phyloP scores from a whole-genome alignment of 1,140 invertebrate species.

The Epicauta chinensis region DNA sequence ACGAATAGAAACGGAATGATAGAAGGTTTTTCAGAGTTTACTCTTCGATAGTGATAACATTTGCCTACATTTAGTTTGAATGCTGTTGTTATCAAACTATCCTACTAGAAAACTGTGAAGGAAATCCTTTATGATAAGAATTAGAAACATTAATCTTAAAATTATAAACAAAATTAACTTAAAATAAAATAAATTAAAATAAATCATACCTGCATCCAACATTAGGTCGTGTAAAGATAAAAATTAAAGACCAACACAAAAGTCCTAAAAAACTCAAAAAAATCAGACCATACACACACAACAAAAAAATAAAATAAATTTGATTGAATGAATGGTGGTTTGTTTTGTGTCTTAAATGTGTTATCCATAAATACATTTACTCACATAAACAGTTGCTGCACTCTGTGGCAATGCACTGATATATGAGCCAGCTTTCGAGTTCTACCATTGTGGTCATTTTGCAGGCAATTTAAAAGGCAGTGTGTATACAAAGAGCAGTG shows the following conservation, averaged over 20 bases:
- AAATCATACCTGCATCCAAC: conserved; percentile 12
- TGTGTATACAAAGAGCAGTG: background rate
- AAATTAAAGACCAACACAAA: conserved; percentile 24
- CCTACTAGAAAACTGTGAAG: no score
- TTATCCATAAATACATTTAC: conserved; percentile 30
- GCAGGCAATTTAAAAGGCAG: conserved; percentile 15
- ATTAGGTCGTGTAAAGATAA: conserved; percentile 9
- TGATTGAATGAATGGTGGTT: background rate
- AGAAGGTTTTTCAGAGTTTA: no score
- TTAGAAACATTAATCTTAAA: background rate
- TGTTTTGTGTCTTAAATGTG: background rate
- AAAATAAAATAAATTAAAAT: background rate
- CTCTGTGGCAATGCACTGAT: conserved; percentile 54
- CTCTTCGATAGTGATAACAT: no score
- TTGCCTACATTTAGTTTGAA: no score
- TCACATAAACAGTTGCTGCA: conserved; percentile 54
- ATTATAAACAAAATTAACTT: no score
- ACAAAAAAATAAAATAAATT: conserved; percentile 8
- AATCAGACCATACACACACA: conserved; percentile 16
- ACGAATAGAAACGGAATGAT: background rate
- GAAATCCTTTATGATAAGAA: no score
- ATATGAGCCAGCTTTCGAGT: conserved; percentile 55
- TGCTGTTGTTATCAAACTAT: no score
- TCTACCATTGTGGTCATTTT: conserved; percentile 54
- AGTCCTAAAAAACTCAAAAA: conserved; percentile 26